Percentiles rank a stretch among this genome's conserved stretches.
These are phyloP conservation scores for Procambarus clarkii DNA, from an alignment of 1,140 invertebrate species.

Conservation along the genomic window DNA sequence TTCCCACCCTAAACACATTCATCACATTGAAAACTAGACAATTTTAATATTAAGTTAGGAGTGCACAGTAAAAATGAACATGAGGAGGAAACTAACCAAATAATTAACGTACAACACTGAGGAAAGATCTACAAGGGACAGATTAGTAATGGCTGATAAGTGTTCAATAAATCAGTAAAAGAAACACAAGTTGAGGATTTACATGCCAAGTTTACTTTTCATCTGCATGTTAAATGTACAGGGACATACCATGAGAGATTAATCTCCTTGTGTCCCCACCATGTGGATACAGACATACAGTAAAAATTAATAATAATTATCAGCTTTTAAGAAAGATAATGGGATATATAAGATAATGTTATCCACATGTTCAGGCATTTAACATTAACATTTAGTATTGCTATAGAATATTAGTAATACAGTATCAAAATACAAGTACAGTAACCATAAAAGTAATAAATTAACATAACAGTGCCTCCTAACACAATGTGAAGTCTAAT, in stretches of 20 bases:
- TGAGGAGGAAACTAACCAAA: neutral
- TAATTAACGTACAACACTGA: too few species aligned
- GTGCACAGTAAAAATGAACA: neutral
- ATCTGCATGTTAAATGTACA: neutral
- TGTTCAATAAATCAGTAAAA: neutral
- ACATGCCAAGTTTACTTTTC: neutral
- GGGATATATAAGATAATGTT: neutral
- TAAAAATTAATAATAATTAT: neutral
- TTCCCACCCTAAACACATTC: neutral
- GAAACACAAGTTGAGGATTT: neutral
- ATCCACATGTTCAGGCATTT: neutral
- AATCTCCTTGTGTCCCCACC: neutral
- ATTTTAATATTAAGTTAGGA: neutral
- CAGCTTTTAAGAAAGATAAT: neutral
- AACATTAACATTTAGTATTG: neutral
- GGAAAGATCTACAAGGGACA: neutral
- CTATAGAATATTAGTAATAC: neutral
- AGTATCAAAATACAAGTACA: neutral
- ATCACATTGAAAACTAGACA: neutral
- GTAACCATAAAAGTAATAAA: too few species aligned
- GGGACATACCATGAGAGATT: conserved; percentile 1
- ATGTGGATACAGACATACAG: neutral
- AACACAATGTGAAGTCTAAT: too few species aligned
- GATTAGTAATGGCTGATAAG: neutral
- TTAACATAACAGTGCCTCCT: too few species aligned